These are phyloP conservation scores for Microplitis mediator DNA, from an alignment of 1,140 invertebrate species.

Conservation along the genomic window DNA sequence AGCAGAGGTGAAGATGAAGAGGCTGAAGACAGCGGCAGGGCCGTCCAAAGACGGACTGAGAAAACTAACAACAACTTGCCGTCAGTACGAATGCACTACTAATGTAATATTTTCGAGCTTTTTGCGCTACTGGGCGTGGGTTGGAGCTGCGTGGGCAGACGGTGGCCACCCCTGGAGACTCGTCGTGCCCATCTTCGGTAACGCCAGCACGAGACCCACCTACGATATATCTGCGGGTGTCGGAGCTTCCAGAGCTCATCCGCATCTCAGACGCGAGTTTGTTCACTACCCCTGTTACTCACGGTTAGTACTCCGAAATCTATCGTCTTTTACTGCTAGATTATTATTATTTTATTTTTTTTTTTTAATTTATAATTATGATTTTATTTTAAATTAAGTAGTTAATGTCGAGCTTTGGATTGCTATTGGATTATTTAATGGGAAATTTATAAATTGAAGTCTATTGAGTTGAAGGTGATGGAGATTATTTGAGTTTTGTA, in stretches of 20 bases:
- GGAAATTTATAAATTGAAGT: too few species aligned
- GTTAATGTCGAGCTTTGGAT: too few species aligned
- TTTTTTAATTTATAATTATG: not conserved
- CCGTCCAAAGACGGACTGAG: slow-evolving; percentile 27
- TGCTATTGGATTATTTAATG: too few species aligned
- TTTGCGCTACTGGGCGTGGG: slow-evolving; percentile 43
- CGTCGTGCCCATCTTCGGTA: slow-evolving; percentile 60
- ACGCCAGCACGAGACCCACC: slow-evolving; percentile 44
- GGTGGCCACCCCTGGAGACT: slow-evolving; percentile 58
- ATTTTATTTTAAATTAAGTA: not conserved
- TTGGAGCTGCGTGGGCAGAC: slow-evolving; percentile 49
- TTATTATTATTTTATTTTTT: not conserved
- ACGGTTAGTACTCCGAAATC: slow-evolving; percentile 47
- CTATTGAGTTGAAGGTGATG: too few species aligned
- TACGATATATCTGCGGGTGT: slow-evolving; percentile 57
- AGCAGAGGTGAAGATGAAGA: not conserved
- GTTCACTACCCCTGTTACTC: slow-evolving; percentile 45
- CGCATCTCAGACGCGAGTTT: slow-evolving; percentile 49
- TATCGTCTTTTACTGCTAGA: not conserved
- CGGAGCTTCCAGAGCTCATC: slow-evolving; percentile 52
- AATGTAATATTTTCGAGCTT: slow-evolving; percentile 32
- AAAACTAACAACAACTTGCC: not conserved
- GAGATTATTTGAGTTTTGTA: too few species aligned
- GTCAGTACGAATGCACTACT: slow-evolving; percentile 16
- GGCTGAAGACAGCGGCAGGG: slow-evolving; percentile 8